A percentile compares a stretch with the other conserved stretches of the same genome.
These are phyloP conservation scores for Eulemur rubriventer DNA, from an alignment of 2,797 vertebrate genomes.

Conservation along the genomic window DNA sequence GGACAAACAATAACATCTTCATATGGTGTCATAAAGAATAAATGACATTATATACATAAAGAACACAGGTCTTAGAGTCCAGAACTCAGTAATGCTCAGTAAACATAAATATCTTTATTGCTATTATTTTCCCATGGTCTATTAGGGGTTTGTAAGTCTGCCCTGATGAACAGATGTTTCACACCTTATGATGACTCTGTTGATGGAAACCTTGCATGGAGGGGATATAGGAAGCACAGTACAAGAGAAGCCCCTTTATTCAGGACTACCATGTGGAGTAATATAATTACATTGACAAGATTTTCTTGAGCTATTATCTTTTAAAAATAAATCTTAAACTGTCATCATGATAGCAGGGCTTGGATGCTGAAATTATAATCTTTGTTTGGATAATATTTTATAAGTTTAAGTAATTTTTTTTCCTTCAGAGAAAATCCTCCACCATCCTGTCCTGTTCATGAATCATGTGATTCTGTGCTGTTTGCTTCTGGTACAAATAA, in stretches of 20 bases:
- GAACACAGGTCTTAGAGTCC: not conserved
- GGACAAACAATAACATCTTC: no score
- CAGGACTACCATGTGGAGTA: not conserved
- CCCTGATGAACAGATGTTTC: not conserved
- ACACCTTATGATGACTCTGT: not conserved
- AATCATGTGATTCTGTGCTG: not conserved
- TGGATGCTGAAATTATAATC: not conserved
- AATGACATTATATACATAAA: not conserved
- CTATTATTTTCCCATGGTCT: not conserved
- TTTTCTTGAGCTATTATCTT: not conserved
- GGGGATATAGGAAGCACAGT: not conserved
- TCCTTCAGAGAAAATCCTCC: no score
- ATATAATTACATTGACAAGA: not conserved
- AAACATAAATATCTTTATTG: not conserved
- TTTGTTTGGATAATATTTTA: not conserved
- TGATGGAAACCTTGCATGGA: not conserved
- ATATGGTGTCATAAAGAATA: not conserved
- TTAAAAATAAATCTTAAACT: not conserved
- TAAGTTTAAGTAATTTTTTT: not conserved
- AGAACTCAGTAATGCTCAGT: not conserved
- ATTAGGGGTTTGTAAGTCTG: not conserved
- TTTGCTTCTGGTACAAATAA: not conserved
- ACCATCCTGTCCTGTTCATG: not conserved
- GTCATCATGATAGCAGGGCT: not conserved
- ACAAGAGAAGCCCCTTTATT: not conserved